Conservation (phyloP, 2,888 invertebrate species). For the Zhuqinia jingwanae region DNA sequence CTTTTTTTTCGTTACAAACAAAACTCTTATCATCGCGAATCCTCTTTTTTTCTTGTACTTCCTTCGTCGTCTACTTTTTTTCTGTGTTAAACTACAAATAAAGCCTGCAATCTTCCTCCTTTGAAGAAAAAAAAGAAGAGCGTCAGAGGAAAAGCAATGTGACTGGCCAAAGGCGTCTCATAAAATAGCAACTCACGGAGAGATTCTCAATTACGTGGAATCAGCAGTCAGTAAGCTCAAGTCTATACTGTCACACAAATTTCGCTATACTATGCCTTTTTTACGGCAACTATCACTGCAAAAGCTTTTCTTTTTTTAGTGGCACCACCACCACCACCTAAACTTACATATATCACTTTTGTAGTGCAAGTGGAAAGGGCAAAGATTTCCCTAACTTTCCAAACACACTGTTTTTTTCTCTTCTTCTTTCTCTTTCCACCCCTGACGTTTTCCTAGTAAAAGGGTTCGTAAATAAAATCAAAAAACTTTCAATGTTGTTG, state of each 20-base stretch:
- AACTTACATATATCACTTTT: not conserved
- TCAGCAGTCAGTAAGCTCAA: constrained; percentile 59
- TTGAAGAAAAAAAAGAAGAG: no score
- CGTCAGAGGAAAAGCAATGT: constrained; percentile 21
- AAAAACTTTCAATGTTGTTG: not conserved
- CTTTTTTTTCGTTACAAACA: no score
- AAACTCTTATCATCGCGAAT: not conserved
- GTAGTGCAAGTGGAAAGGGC: not conserved
- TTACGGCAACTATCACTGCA: constrained; percentile 12
- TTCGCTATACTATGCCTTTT: constrained; percentile 49
- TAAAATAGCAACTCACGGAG: constrained; percentile 58
- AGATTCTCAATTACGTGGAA: constrained; percentile 62
- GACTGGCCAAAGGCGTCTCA: constrained; percentile 31
- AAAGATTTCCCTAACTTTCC: constrained; percentile 11
- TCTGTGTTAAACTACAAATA: not conserved
- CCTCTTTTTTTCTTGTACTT: constrained; percentile 16
- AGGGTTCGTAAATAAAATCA: no score
- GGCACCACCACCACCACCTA: no score
- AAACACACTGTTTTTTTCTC: no score
- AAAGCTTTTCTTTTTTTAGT: constrained; percentile 33
- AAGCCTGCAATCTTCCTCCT: no score
- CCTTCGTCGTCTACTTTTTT: no score
- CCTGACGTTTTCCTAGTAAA: not conserved
- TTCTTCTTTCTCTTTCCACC: constrained; percentile 9
- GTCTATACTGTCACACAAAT: constrained; percentile 57